phyloP scores from a whole-genome alignment of 1,140 invertebrate species.

The Reticulitermes speratus region DNA sequence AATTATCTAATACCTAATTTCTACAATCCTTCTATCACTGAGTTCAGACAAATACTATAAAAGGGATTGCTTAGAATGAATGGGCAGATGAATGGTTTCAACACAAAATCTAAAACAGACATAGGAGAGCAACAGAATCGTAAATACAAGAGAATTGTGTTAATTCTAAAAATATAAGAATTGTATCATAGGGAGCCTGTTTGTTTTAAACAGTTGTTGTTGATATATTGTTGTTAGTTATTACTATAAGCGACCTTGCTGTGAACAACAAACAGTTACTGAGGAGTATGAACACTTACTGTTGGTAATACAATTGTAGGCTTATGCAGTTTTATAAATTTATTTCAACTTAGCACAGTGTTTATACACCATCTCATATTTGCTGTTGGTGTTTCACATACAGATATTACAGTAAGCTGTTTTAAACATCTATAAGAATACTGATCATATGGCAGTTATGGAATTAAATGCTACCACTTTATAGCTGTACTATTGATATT shows the following conservation, averaged over 20 bases:
- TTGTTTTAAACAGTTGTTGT: slow-evolving; percentile 19
- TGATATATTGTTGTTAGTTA: slow-evolving; percentile 20
- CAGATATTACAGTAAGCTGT: too few species aligned
- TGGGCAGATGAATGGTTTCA: not conserved
- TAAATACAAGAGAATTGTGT: slow-evolving; percentile 7
- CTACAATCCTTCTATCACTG: not conserved
- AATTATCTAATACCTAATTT: too few species aligned
- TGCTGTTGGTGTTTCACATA: too few species aligned
- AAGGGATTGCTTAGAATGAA: not conserved
- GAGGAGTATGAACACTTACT: not conserved
- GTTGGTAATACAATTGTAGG: not conserved
- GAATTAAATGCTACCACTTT: too few species aligned
- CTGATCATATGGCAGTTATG: too few species aligned
- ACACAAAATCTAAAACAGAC: not conserved
- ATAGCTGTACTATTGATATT: too few species aligned
- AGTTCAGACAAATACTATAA: not conserved
- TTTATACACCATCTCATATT: too few species aligned
- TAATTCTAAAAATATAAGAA: slow-evolving; percentile 9
- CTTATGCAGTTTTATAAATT: not conserved
- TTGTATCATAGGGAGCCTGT: slow-evolving; percentile 9
- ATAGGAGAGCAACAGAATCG: not conserved
- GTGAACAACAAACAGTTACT: not conserved
- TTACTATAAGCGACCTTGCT: slow-evolving; percentile 15
- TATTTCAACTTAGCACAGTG: too few species aligned
- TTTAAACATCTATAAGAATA: too few species aligned